Percentiles rank a stretch among this genome's conserved stretches.
Evolutionary conservation across 2,797 vertebrate genomes (phyloP).

Genomic region (Rallus crepitans): DNA sequence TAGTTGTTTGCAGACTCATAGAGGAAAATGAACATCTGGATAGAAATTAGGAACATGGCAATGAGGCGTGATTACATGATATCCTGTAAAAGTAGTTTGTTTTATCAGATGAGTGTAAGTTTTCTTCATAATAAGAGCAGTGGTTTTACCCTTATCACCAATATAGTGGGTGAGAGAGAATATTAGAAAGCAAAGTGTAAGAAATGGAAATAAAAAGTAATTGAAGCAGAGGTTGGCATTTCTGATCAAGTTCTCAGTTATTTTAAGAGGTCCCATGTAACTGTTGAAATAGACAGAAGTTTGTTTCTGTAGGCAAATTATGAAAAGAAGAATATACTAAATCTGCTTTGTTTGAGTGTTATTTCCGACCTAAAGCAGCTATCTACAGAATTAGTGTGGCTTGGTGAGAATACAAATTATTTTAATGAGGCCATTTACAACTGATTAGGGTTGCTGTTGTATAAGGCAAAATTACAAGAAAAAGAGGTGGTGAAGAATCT

Average conservation of each 20-base stretch:
- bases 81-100: not conserved
- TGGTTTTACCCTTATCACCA: not conserved
- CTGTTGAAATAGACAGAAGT: not conserved
- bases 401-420: conserved; percentile 26
- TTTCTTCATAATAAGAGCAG: not conserved
- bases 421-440: not conserved
- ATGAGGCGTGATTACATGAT: not conserved
- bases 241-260: not conserved
- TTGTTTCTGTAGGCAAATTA: not conserved
- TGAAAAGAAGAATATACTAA: not conserved
- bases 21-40: not conserved
- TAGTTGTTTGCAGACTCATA: not conserved
- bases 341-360: not conserved
- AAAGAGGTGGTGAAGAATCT: not conserved
- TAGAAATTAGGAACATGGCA: not conserved
- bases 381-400: not conserved
- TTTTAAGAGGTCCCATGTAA: not conserved
- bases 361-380: not conserved
- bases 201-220: not conserved
- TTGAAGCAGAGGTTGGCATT: not conserved
- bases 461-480: not conserved
- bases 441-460: not conserved
- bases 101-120: not conserved
- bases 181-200: not conserved
- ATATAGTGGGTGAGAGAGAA: not conserved